These are phyloP conservation scores for Solenopsis fugax DNA, from an alignment of 1,140 invertebrate genomes.

Conservation along the genomic window DNA sequence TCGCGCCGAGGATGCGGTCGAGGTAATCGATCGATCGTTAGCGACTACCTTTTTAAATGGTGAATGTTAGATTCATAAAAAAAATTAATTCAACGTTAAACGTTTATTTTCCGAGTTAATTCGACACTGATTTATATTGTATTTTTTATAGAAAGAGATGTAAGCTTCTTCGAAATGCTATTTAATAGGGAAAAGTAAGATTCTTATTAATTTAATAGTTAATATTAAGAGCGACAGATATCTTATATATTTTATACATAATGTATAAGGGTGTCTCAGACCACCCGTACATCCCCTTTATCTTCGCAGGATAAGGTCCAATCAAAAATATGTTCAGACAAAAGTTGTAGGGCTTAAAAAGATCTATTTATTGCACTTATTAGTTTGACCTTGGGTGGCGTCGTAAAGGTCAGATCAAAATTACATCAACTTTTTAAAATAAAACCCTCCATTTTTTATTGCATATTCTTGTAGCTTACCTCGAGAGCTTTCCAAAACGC, in stretches of 20 bases:
- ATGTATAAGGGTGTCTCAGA: too few species aligned
- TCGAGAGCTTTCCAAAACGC: too few species aligned
- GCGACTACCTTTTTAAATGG: background rate
- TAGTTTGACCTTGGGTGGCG: too few species aligned
- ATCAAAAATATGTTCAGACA: too few species aligned
- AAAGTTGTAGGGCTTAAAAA: too few species aligned
- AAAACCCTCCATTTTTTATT: too few species aligned
- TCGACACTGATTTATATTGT: background rate
- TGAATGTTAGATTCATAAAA: background rate
- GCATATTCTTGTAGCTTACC: too few species aligned
- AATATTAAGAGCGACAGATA: background rate
- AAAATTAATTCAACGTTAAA: background rate
- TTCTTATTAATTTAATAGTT: background rate
- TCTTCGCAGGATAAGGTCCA: too few species aligned
- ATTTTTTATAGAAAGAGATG: background rate
- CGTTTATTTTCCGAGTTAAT: background rate
- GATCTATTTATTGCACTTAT: too few species aligned
- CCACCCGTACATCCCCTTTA: too few species aligned
- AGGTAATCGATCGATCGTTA: conserved; percentile 44
- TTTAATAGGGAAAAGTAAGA: background rate
- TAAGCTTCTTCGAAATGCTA: background rate
- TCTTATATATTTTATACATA: background rate
- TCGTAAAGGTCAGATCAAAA: too few species aligned
- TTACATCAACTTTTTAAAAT: too few species aligned
- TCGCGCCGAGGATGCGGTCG: conserved; percentile 48